Evolutionary conservation across 92 coral and sea anemone species (phyloP).

Genomic region (Porites cylindrica): DNA sequence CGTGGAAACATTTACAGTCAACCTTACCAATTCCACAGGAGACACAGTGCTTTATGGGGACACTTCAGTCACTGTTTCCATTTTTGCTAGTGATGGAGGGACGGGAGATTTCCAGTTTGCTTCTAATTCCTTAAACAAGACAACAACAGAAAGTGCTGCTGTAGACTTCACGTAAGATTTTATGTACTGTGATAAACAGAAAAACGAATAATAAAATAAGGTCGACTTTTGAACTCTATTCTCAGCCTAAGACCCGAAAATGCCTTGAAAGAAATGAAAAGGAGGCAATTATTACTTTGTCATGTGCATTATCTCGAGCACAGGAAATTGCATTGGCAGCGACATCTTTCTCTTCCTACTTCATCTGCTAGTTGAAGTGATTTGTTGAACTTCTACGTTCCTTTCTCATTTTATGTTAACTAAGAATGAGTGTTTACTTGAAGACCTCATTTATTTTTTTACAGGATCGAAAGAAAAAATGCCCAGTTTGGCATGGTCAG

Average conservation of each 20-base stretch:
- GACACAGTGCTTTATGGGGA: constrained; percentile 85
- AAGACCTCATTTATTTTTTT: not conserved
- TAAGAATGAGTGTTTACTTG: no score
- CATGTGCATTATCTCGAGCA: no score
- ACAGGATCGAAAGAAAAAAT: constrained; percentile 75
- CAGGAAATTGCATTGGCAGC: no score
- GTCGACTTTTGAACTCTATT: no score
- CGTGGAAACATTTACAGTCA: constrained; percentile 85
- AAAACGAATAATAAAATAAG: no score
- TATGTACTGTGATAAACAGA: not conserved
- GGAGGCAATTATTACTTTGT: no score
- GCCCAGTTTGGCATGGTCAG: constrained; percentile 80
- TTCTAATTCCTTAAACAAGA: constrained; percentile 77
- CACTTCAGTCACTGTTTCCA: constrained; percentile 79
- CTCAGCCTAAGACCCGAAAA: no score
- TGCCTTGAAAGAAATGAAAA: no score
- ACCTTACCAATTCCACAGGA: constrained; percentile 80
- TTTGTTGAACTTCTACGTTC: no score
- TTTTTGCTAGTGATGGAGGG: constrained; percentile 90
- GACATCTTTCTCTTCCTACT: no score
- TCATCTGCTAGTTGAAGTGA: no score
- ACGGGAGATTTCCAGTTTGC: constrained; percentile 92
- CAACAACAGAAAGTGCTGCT: constrained; percentile 69
- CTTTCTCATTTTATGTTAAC: no score
- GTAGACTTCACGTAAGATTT: constrained; percentile 79